These are phyloP conservation scores for Anthophora plumipes DNA, from an alignment of 2,888 invertebrate genomes.

Conservation along the genomic window DNA sequence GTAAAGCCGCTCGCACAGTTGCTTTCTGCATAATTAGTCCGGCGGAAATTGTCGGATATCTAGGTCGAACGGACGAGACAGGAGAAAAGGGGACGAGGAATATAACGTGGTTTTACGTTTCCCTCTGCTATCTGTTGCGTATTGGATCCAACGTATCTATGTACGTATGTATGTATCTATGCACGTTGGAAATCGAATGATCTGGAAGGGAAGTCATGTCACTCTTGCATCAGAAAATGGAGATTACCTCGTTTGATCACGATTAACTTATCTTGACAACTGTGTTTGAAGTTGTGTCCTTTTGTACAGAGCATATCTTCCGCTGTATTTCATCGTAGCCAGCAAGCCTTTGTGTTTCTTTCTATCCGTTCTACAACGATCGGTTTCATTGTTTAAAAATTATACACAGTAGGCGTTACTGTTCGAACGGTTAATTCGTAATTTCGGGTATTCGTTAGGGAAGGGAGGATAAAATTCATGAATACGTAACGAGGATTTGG, in stretches of 20 bases:
- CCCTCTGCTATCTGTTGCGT: constrained; percentile 20
- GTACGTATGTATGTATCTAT: no score
- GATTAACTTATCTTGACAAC: background rate
- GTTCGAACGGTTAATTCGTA: background rate
- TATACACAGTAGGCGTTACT: background rate
- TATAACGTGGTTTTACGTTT: constrained; percentile 28
- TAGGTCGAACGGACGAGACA: constrained; percentile 49
- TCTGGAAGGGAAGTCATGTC: background rate
- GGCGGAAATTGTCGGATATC: constrained; percentile 48
- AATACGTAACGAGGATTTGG: background rate
- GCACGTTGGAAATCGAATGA: background rate
- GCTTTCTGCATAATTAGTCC: constrained; percentile 57
- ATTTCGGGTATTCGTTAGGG: background rate
- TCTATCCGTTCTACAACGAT: background rate
- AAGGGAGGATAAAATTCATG: no score
- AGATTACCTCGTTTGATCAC: background rate
- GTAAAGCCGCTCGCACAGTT: constrained; percentile 6
- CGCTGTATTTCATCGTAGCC: background rate
- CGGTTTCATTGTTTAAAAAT: background rate
- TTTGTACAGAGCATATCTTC: background rate
- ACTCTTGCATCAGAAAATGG: background rate
- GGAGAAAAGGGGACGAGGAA: constrained; percentile 22
- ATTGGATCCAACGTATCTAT: background rate
- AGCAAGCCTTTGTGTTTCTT: background rate
- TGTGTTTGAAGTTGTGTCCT: no score